Base-by-base conservation (phyloP, 1,140 invertebrate species). In the Apis florea region DNA sequence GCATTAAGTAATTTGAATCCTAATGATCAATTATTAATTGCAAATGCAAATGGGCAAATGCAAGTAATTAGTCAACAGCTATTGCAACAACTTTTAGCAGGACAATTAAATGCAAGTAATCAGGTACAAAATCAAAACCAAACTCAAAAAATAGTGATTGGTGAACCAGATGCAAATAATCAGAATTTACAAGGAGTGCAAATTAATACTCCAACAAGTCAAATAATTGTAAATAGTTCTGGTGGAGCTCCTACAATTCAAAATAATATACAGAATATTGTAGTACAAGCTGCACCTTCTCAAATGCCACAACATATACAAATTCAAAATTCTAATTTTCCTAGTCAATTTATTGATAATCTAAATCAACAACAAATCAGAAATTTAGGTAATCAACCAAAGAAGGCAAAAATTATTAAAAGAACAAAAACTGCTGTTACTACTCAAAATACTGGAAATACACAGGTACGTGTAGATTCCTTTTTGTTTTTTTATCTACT, bases 181-280 rank as follows among this genome's bases (percentile, higher is more conserved):
- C 91, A 93, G 72, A 93, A 92, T 85, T 74, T 93, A 58, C 93
- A 93, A 72, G 93, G 93, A 54, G 87, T 94, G 17, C 93, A 94
- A 59, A 94, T 94, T 54, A 93, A 94, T 76, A 93, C 93, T n/a
- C 93, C 93, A 8, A 93, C 92, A 0, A 93, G 93, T 89, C 93
- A 94, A 70, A 94, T 94, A 74, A 94, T 94, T 72, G 93, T 94
- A 0, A 94, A 94, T 68, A 94, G 93, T 85, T 93, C 93, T 59
- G 93, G 93, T 64, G 93, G 93, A 10, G 93, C 92, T 12, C 93
- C 93, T 13, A 94, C 93, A 2, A 94, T 94, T 76, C 93, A 94
- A 82, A 94, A 94, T 79, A 94, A 94, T 74, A 94, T 94, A 69
- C 93, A 93, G 53, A 94, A 94, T 64, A 94, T 94, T 51, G 93